These are phyloP conservation scores for Homalodisca vitripennis DNA, from an alignment of 1,140 invertebrate genomes.

Conservation along the genomic window DNA sequence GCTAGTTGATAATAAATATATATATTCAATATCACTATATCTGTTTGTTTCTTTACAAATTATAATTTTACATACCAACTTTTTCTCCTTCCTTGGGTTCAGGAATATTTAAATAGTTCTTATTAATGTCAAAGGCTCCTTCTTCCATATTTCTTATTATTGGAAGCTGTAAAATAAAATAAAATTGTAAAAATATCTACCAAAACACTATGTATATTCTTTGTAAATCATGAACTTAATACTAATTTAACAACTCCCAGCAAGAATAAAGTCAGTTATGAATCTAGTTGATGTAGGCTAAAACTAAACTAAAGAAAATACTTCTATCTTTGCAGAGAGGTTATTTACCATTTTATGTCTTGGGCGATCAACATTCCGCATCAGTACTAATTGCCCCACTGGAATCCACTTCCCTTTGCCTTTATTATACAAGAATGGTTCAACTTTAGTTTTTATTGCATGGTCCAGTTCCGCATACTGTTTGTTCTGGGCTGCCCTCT, in stretches of 20 bases:
- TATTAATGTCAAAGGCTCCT: conserved; percentile 79
- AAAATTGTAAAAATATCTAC: too few species aligned
- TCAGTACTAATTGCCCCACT: conserved; percentile 80
- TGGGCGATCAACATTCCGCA: conserved; percentile 82
- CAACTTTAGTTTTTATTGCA: conserved; percentile 86
- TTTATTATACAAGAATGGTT: conserved; percentile 91
- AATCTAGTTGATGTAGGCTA: too few species aligned
- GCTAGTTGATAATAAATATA: too few species aligned
- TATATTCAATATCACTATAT: too few species aligned
- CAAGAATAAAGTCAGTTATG: too few species aligned
- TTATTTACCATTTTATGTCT: conserved; percentile 71
- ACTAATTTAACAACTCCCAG: too few species aligned
- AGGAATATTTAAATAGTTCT: conserved; percentile 32
- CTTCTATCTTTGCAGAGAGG: too few species aligned
- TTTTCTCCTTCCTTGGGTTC: conserved; percentile 37
- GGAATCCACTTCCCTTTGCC: conserved; percentile 87
- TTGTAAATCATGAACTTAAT: too few species aligned
- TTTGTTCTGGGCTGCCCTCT: conserved; percentile 83
- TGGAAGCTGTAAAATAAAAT: conserved; percentile 56
- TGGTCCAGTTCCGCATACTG: conserved; percentile 87
- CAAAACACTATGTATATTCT: too few species aligned
- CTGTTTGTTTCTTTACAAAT: too few species aligned
- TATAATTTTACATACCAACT: conserved; percentile 35
- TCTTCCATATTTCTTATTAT: conserved; percentile 74
- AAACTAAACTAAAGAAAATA: too few species aligned